Percentiles rank a stretch among this genome's conserved stretches.
These are phyloP conservation scores for Sphaeramia orbicularis DNA, from an alignment of 2,797 vertebrate genomes.

Conservation along the genomic window DNA sequence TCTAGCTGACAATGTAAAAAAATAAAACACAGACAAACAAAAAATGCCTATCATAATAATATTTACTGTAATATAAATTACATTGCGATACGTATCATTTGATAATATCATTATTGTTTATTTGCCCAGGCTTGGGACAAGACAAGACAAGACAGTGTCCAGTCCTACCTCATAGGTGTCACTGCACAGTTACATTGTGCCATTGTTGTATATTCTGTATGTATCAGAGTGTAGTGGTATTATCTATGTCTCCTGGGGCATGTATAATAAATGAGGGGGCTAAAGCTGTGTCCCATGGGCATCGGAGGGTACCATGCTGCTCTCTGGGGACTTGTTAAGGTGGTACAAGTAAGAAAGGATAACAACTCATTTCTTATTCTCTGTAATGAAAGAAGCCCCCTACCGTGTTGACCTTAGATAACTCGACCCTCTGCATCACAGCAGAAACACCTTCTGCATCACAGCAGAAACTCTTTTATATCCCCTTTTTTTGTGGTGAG, in stretches of 20 bases:
- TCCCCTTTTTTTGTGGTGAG: not conserved
- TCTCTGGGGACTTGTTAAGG: conserved; percentile 69
- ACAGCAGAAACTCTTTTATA: conserved; percentile 23
- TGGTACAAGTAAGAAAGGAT: conserved; percentile 20
- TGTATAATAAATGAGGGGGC: conserved; percentile 63
- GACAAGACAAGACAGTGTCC: too few species aligned
- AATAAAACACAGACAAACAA: too few species aligned
- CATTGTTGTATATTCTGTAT: not conserved
- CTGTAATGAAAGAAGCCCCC: conserved; percentile 57
- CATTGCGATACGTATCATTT: too few species aligned
- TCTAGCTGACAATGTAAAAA: too few species aligned
- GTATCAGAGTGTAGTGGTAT: conserved; percentile 4
- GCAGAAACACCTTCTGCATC: conserved; percentile 4
- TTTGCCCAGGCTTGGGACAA: too few species aligned
- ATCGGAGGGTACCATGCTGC: not conserved
- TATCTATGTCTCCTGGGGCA: conserved; percentile 36
- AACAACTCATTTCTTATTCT: conserved; percentile 62
- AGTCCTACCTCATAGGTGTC: too few species aligned
- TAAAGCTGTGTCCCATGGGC: conserved; percentile 19
- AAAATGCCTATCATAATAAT: too few species aligned
- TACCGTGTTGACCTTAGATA: conserved; percentile 20
- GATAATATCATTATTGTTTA: too few species aligned
- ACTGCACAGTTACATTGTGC: too few species aligned
- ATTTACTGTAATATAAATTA: too few species aligned
- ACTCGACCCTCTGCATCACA: conserved; percentile 13